Conservation (phyloP, 2,888 invertebrate species). For the Syritta pipiens region DNA sequence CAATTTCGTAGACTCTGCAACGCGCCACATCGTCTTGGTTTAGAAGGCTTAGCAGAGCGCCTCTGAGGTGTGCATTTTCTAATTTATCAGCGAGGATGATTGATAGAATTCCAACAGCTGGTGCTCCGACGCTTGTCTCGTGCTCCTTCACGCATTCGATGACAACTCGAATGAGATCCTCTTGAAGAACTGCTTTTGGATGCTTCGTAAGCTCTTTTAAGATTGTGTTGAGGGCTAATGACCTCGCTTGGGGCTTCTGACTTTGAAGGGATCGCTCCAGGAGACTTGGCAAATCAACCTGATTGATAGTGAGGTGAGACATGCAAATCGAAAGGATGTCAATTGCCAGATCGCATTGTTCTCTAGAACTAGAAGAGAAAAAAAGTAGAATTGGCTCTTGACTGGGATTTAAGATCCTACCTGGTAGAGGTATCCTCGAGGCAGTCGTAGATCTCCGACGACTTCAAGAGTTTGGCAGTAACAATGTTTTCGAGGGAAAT, state of each 20-base stretch:
- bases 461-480: slow-evolving; percentile 79
- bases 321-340: slow-evolving; percentile 84
- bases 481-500: slow-evolving; percentile 78
- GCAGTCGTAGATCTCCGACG: slow-evolving; percentile 84
- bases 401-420: background rate
- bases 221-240: slow-evolving; percentile 84
- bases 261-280: slow-evolving; percentile 84
- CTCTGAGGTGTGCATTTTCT: slow-evolving; percentile 70
- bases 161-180: slow-evolving; percentile 72
- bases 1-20: slow-evolving; percentile 80
- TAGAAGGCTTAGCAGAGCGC: slow-evolving; percentile 70
- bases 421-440: slow-evolving; percentile 79
- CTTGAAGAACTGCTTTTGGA: slow-evolving; percentile 60
- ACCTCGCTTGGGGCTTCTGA: slow-evolving; percentile 82
- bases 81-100: slow-evolving; percentile 71
- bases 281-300: slow-evolving; percentile 82
- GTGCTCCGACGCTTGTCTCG: slow-evolving; percentile 72
- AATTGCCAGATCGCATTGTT: slow-evolving; percentile 83
- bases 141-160: slow-evolving; percentile 74
- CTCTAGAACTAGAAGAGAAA: slow-evolving; percentile 77
- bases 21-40: slow-evolving; percentile 72
- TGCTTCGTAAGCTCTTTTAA: slow-evolving; percentile 71
- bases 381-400: background rate
- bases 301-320: slow-evolving; percentile 82
- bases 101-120: slow-evolving; percentile 73